Evolutionary conservation across 2,113 vertebrate species (phyloP), one percentile per base, ranked within the genome.

Genomic region (Alces alces): DNA sequence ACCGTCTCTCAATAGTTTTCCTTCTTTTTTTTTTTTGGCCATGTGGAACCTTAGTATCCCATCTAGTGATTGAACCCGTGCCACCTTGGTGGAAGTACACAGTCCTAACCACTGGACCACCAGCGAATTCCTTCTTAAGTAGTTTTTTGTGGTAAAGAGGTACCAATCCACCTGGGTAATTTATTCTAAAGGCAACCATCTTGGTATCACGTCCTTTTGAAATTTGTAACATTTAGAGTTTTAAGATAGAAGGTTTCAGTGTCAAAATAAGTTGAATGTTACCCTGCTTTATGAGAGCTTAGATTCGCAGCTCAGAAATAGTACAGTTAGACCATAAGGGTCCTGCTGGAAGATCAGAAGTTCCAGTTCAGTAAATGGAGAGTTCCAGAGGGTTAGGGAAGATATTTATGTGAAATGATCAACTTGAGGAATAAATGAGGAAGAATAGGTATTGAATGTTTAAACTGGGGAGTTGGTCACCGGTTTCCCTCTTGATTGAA

Each of bases 161-260:
- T 95, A 45, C 9, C 1, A 17, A 2, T 47, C 23, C 86, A 78
- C 57, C 17, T 73, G 64, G 12, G 43, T 86, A 57, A 91, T 95
- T 92, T 83, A 86, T 66, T 95, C 36, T 43, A 73, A 95, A 73
- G 36, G 60, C 55, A 91, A 60, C 55, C 92, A 73, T 86, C 64
- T 86, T 92, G 39, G 55, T 89, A 78, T 92, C 96, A 60, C 5
- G 82, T 36, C 15, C 19, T 92, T 89, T 66, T 33, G 47, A 76
- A 96, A 80, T 52, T 93, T 95, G 91, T 55, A 92, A 50, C 73
- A n/a, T 50, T 86, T 89, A 89, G 78, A 78, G 17, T 90, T 96
- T 30, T 55, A 82, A 91, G 94, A 64, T 92, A 14, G 39, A 78
- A 79, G 30, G 8, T 95, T 97, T 93, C 10, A 86, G 83, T 16